Base-by-base conservation (phyloP, 1,140 invertebrate genomes). In the Drosophila arawakana region DNA sequence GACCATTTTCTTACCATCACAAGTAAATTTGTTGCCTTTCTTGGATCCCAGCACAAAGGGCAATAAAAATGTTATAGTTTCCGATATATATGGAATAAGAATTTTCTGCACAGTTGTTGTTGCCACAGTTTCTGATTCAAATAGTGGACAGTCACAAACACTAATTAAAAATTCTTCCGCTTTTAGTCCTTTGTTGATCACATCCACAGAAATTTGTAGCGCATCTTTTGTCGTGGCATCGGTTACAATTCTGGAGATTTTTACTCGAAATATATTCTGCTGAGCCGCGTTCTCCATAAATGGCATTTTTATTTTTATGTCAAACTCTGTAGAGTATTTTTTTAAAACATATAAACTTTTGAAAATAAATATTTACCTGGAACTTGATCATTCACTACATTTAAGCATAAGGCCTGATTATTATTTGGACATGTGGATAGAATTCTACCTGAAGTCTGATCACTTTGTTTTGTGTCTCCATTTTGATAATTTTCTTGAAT, bases 201-300 rank as follows among this genome's bases (percentile, higher is more conserved):
- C 52, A 55, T 82, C 80, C 0, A 79, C 69, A 2, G 55, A 76
- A 41, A 91, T 70, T 59, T 86, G 79, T 34, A 91, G 65, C 0
- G 77, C 79, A 79, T 91, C 77, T 58, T 77, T 83, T 46, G 77
- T 86, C 0, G 84, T 91, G 5, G 84, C 77, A 58, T 91, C 89
- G 13, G 76, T 90, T 30, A 86, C 18, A 55, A 91, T 78, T 55
- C 49, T 73, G 2, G 75, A 60, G 9, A 91, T 75, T 39, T 80
- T 85, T 1, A 79, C 68, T 9, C 61, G 73, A 7, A 62, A 44
- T 34, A n/a, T 49, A 18, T 81, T 55, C 10, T 35, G 9, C 52
- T 25, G 13, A 2, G 73, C 52, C 1, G 62, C 43, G 30, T 85
- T 85, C 30, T 85, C 81, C 3, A 76, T 50, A 39, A 85, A 85